Evolutionary conservation across 2,113 vertebrate species (phyloP).

Genomic region (Rynchops niger): DNA sequence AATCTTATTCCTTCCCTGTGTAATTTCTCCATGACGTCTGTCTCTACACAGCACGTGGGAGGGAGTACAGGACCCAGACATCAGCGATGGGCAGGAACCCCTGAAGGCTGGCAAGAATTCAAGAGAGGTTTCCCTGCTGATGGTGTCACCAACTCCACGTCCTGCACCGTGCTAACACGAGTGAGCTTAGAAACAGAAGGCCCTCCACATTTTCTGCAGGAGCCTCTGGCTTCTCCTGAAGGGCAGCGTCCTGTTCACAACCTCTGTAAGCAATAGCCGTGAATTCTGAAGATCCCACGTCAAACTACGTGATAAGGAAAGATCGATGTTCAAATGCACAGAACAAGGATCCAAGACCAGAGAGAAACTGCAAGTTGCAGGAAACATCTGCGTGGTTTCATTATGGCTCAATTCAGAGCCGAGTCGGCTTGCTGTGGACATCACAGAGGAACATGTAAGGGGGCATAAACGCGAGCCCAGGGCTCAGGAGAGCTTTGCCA

Average conservation of each 20-base stretch:
- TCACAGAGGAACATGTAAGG: neutral
- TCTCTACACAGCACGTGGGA: too few species aligned
- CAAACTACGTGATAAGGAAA: neutral
- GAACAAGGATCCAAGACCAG: neutral
- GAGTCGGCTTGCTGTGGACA: neutral
- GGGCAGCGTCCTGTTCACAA: neutral
- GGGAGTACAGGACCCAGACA: too few species aligned
- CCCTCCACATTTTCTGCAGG: neutral
- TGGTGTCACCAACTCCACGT: neutral
- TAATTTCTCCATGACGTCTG: too few species aligned
- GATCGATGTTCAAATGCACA: neutral
- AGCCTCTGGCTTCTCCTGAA: neutral
- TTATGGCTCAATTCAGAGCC: neutral
- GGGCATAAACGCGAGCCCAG: neutral
- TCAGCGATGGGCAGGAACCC: neutral
- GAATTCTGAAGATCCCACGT: neutral
- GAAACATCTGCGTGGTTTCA: neutral
- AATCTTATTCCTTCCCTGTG: too few species aligned
- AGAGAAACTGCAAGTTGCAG: neutral
- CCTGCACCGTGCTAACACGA: neutral
- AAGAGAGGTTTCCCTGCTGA: neutral
- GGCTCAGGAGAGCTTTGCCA: neutral
- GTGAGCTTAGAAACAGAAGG: neutral
- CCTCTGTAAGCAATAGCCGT: rapidly evolving
- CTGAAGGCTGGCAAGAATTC: neutral